phyloP scores from a whole-genome alignment of 2,113 vertebrate genomes.

The Alethe castanea region DNA sequence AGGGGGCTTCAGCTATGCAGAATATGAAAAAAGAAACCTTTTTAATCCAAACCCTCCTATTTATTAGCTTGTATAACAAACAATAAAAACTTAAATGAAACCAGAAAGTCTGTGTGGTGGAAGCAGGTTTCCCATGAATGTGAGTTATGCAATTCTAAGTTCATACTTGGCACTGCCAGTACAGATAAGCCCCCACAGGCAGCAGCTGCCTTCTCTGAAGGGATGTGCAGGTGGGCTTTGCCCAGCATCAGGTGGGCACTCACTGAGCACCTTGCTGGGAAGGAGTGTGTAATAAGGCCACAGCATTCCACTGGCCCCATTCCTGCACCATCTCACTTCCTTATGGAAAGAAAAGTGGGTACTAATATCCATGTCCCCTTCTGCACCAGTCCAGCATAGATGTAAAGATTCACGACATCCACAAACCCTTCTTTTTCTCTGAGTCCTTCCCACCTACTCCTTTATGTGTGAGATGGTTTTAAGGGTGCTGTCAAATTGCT shows the following conservation, averaged over 20 bases:
- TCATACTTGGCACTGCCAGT: neutral
- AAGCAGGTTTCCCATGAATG: neutral
- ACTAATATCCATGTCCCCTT: neutral
- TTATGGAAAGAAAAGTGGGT: neutral
- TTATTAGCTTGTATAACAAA: conserved; percentile 17
- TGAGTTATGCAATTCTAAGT: neutral
- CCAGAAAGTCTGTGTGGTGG: neutral
- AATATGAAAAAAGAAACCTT: neutral
- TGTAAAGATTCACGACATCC: neutral
- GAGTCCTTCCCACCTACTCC: neutral
- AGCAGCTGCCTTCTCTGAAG: neutral
- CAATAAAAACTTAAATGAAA: conserved; percentile 6
- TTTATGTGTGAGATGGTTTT: neutral
- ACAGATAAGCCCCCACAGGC: neutral
- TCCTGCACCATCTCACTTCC: neutral
- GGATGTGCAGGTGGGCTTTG: neutral
- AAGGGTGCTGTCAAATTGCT: neutral
- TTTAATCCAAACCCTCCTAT: neutral
- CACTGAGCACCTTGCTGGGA: neutral
- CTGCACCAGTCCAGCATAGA: neutral
- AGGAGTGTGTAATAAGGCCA: neutral
- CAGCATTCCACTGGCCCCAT: neutral
- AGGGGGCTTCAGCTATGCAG: neutral
- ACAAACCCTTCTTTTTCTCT: neutral
- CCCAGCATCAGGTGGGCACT: neutral